phyloP scores from a whole-genome alignment of 2,113 vertebrate species.

The Octodon degus region DNA sequence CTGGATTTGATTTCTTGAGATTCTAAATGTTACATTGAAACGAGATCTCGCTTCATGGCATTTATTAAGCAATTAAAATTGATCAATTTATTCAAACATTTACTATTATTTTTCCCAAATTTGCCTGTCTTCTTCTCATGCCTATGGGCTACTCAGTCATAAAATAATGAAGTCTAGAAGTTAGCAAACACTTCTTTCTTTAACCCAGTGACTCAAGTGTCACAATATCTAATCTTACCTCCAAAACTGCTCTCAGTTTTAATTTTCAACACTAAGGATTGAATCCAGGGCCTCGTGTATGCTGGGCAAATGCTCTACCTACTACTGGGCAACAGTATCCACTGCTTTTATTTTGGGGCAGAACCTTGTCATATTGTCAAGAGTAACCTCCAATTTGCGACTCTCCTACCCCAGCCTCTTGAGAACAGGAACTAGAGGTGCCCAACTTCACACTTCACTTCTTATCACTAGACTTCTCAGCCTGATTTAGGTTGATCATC shows the following conservation, averaged over 20 bases:
- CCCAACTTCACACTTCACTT: neutral
- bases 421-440: neutral
- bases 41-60: neutral
- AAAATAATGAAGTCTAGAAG: neutral
- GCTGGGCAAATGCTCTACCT: neutral
- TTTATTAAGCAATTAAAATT: neutral
- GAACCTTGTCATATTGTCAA: neutral
- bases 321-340: neutral
- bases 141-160: neutral
- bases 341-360: neutral
- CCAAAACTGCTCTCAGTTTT: neutral
- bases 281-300: neutral
- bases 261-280: neutral
- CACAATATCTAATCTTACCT: neutral
- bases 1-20: neutral
- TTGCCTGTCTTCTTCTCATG: neutral
- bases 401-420: neutral
- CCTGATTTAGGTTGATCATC: neutral
- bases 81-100: neutral
- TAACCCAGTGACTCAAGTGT: neutral
- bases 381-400: neutral
- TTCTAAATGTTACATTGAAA: constrained; percentile 2
- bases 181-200: neutral
- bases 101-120: neutral
- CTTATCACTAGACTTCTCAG: neutral